Evolutionary conservation across 1,140 invertebrate species (phyloP), one percentile per base, ranked within the genome.

Genomic region (Drosophila littoralis): DNA sequence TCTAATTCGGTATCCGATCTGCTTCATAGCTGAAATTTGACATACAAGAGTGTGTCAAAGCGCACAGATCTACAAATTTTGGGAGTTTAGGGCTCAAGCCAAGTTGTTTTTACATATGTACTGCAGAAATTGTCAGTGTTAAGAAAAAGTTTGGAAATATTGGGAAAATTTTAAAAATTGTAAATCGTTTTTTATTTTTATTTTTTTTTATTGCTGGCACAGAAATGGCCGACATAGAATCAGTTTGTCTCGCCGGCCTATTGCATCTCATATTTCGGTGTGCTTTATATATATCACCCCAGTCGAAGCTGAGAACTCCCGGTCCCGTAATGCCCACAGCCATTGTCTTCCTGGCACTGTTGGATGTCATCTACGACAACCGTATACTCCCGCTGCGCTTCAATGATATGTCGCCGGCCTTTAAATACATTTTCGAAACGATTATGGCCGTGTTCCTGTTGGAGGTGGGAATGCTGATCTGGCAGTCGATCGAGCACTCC

Each of bases 351-450:
- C 10, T 75, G n/a, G 43, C 45, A 12, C 7, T 78, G 2, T 13
- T 78, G 61, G 59, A 78, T 51, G 22, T 82, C 3, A 77, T 82
- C 13, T 57, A 59, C 42, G 57, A 81, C 4, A 78, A 64, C 7
- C 38, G 36, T 4, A 32, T 79, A 13, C 10, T 81, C 1, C 78
- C 78, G 3, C 5, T 5, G 4, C n/a, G 42, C 7, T 55, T 71
- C 0, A 1, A 42, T 0, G 15, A 51, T 32, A 38, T 52, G 13
- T 1, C 52, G 2, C 0, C 13, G 5, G 7, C 17, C 3, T 8
- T 63, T 0, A 68, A 68, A 32, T 58, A 45, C 1, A 0, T 57
- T 7, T 42, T 54, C 10, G 79, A 81, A 6, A 0, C 51, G 13
- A 7, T 12, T 1, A 35, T 55, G 12, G 36, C 74, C 0, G 17